Base-by-base conservation (phyloP, 2,888 invertebrate genomes). In the Flexamia atlantica region DNA sequence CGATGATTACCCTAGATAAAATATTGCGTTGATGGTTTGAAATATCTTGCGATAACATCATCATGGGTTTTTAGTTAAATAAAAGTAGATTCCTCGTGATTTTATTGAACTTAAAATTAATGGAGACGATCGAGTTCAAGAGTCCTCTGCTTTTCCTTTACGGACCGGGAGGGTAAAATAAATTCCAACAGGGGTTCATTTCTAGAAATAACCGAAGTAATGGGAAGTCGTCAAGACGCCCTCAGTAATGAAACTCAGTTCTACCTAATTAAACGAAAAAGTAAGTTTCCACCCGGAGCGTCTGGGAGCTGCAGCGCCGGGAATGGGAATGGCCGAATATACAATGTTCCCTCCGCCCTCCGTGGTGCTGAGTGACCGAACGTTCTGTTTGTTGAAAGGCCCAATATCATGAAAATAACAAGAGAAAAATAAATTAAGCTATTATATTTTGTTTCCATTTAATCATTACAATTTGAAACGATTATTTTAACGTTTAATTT, bases 171-270 rank as follows among this genome's bases (percentile, higher is more conserved):
- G 64, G 64, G 64, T 5, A 28, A 64, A 64, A 64, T 12, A n/a
- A 64, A 28, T 64, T 64, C 64, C 64, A 64, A 64, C 57, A 30
- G n/a, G 70, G 70, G 70, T 70, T 70, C 32, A 40, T 70, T 70
- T 70, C 70, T 40, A 40, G 70, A 36, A 70, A 70, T 70, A 70
- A 70, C 70, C 64, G 14, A 64, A 64, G 64, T 28, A 64, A 64
- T 64, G 64, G 64, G 64, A 64, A 64, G 28, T 64, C 25, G 28
- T 64, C 64, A 28, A 28, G 64, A 64, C 64, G 64, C 64, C 30
- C 64, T 17, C 64, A 2, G 64, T 64, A 64, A 64, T 64, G 64
- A 64, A 64, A 64, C 64, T 14, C 64, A 28, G 64, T 64, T 64
- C 64, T 64, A 64, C 64, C 30, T 64, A 64, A 64, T 64, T 64